These are phyloP conservation scores for Alces alces DNA, from an alignment of 2,113 vertebrate genomes.

Conservation along the genomic window DNA sequence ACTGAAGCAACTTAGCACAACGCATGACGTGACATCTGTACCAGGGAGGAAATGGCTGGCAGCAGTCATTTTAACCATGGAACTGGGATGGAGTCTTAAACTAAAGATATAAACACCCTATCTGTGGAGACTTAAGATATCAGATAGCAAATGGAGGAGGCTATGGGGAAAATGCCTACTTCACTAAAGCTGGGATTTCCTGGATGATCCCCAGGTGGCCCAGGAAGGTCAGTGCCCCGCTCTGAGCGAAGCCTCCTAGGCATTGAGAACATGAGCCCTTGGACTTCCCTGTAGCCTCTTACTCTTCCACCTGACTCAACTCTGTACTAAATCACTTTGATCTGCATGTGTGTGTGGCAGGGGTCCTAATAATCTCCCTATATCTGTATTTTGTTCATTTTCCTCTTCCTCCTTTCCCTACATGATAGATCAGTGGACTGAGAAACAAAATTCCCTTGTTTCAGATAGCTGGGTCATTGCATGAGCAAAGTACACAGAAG, in stretches of 20 bases:
- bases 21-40: neutral
- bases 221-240: neutral
- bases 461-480: neutral
- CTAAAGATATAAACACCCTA: neutral
- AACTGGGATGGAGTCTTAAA: neutral
- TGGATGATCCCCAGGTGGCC: neutral
- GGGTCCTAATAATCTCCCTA: neutral
- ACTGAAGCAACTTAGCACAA: neutral
- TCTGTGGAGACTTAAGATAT: neutral
- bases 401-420: slow-evolving; percentile 2
- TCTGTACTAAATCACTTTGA: neutral
- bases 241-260: neutral
- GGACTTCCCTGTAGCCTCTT: neutral
- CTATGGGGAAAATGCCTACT: neutral
- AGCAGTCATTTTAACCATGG: neutral
- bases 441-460: slow-evolving; percentile 34
- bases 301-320: neutral
- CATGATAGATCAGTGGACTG: neutral
- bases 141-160: neutral
- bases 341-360: neutral
- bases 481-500: neutral
- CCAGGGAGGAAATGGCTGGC: neutral
- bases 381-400: neutral
- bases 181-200: neutral
- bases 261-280: neutral